A percentile compares a stretch with the other conserved stretches of the same genome.
Conservation (phyloP, 2,113 vertebrate genomes). For the Phaetusa simplex region DNA sequence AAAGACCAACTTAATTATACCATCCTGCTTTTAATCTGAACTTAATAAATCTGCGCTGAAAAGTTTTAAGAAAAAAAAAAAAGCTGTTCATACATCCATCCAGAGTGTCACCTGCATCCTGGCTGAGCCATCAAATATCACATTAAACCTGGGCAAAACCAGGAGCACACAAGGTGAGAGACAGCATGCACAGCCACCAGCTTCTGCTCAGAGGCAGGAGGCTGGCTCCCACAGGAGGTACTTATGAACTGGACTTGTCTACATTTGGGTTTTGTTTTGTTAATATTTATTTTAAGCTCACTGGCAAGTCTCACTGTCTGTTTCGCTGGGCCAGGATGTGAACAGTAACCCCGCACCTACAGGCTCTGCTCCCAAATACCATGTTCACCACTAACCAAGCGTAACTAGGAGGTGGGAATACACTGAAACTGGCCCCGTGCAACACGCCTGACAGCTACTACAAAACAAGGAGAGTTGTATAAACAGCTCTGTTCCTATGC, state of each 20-base stretch:
- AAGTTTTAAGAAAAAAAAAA: background rate
- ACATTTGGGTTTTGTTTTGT: background rate
- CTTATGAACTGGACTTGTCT: background rate
- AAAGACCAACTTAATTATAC: background rate
- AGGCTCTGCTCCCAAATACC: fast-evolving
- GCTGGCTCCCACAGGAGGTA: background rate
- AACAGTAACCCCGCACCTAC: background rate
- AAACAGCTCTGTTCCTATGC: background rate
- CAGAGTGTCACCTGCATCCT: background rate
- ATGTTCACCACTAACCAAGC: fast-evolving
- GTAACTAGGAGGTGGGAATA: background rate
- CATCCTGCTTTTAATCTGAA: background rate
- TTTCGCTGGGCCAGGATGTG: fast-evolving
- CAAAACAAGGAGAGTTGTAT: fast-evolving
- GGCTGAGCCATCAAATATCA: fast-evolving
- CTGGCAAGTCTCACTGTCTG: background rate
- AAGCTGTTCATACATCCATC: background rate
- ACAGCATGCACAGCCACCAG: fast-evolving
- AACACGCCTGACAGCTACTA: background rate
- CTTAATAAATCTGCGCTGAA: background rate
- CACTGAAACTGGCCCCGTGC: fast-evolving
- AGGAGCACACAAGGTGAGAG: background rate
- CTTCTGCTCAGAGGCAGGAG: background rate
- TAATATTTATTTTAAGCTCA: background rate
- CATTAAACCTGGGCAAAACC: background rate